These are phyloP conservation scores for Zapus hudsonius DNA, from an alignment of 2,113 vertebrate genomes.

Conservation along the genomic window DNA sequence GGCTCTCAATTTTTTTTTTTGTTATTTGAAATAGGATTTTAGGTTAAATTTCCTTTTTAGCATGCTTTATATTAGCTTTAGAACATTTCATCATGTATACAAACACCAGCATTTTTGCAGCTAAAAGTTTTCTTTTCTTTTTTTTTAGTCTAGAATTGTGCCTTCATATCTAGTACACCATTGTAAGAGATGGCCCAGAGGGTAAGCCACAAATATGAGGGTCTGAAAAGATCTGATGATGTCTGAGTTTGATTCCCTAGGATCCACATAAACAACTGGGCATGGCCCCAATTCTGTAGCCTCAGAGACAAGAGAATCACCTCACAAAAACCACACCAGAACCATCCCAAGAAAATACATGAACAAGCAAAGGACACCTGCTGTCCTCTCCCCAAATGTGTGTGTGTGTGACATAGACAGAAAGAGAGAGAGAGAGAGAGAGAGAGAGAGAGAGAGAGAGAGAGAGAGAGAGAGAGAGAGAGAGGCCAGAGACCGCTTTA, in stretches of 20 bases:
- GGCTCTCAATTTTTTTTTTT: neutral
- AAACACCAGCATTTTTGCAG: neutral
- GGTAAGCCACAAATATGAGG: too few species aligned
- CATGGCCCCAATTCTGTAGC: too few species aligned
- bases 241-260: too few species aligned
- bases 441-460: neutral
- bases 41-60: neutral
- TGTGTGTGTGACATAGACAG: too few species aligned
- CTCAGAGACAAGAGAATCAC: too few species aligned
- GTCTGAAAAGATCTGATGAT: too few species aligned
- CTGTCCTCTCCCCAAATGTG: too few species aligned
- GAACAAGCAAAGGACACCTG: too few species aligned
- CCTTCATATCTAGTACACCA: neutral
- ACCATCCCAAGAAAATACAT: too few species aligned
- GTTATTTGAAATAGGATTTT: neutral
- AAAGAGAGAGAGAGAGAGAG: too few species aligned
- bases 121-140: neutral
- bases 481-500: neutral
- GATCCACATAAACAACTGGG: too few species aligned
- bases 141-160: neutral
- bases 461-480: neutral
- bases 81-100: neutral
- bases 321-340: too few species aligned
- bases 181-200: neutral
- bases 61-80: neutral